Base-by-base conservation (phyloP, 2,113 vertebrate species). In the Panthera leo region DNA sequence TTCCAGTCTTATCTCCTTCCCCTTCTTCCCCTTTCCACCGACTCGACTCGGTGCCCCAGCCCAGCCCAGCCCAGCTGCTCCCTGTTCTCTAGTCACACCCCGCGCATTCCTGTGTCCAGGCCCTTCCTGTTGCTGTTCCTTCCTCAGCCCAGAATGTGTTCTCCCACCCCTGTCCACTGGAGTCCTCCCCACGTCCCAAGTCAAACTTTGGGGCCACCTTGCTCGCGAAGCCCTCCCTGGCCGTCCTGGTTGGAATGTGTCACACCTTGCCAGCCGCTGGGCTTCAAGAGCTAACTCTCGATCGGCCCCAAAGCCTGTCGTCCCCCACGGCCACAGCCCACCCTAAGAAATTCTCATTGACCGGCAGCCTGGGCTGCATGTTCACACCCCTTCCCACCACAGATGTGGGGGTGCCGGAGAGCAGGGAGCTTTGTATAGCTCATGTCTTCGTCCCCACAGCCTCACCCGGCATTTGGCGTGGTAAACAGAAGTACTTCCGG, bases 31-130 rank as follows among this genome's bases (percentile, higher is more conserved):
- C 53, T 3, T 45, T 45, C 25, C 7, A 14, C 51, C 2, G 0
- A 7, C 3, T 0, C 2, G 0, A 7, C 3, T 0, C 3, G 16
- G 34, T 0, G 2, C 51, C 76, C 39, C 42, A 68, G 36, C 68
- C 73, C 39, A 68, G 36, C 68, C 73, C 39, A 76, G 51, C 53
- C 45, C 18, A 1, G n/a, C 15, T 42, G 14, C 85, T 95, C 79
- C 65, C 78, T 27, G 29, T 14, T 36, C 75, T 51, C 78, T 29
- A 12, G 16, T 27, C 61, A 91, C 76, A 58, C n/a, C 90, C 90
- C 0, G 0, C 12, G 63, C 61, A 3, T 36, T 87, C 73, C 63
- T 91, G n/a, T 78, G 51, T 73, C 53, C 5, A 58, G 48, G 68
- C 68, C 79, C 39, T 88, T 21, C 45, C 92, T 23, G 25, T n/a